phyloP scores from a whole-genome alignment of 2,797 vertebrate genomes.

The Catamblyrhynchus diadema region DNA sequence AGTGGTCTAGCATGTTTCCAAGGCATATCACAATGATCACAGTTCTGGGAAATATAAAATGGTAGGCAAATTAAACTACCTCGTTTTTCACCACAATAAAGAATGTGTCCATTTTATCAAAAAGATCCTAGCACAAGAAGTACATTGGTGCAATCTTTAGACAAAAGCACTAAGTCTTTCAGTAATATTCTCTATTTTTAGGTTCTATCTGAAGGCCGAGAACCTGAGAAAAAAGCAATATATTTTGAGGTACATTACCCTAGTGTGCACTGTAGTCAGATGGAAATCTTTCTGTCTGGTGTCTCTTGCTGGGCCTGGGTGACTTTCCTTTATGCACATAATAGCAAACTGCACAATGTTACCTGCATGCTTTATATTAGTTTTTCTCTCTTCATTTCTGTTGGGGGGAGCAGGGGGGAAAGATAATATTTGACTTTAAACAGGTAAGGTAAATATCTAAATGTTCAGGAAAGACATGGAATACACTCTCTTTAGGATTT shows the following conservation, averaged over 20 bases:
- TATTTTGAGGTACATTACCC: neutral
- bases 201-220: neutral
- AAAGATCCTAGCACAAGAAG: neutral
- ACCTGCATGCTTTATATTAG: neutral
- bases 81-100: neutral
- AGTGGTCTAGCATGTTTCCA: neutral
- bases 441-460: neutral
- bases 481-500: neutral
- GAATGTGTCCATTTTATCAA: neutral
- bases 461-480: neutral
- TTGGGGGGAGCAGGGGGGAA: rapidly evolving
- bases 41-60: neutral
- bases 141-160: neutral
- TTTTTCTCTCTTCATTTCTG: neutral
- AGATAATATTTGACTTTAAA: neutral
- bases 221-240: neutral
- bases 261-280: neutral
- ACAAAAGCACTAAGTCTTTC: neutral
- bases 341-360: neutral
- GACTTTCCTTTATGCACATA: neutral
- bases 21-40: neutral
- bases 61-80: neutral
- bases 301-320: neutral
- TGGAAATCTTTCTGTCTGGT: neutral
- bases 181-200: neutral